A percentile compares a stretch with the other conserved stretches of the same genome.
phyloP scores from a whole-genome alignment of 2,113 vertebrate species.

The Egretta garzetta region DNA sequence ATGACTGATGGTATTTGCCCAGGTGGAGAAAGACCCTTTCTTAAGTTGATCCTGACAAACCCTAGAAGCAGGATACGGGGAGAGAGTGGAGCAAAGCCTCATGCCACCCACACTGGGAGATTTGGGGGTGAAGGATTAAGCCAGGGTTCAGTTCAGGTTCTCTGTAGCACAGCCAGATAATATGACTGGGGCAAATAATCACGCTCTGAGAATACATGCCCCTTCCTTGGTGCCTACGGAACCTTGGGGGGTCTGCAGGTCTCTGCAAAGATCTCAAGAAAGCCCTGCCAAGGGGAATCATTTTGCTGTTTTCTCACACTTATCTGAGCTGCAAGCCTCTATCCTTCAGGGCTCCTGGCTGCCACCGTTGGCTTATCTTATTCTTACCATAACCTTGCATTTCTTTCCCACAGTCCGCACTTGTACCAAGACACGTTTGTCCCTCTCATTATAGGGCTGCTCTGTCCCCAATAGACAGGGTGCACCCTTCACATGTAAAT shows the following conservation, averaged over 20 bases:
- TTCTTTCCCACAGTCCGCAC: not conserved
- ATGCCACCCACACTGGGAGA: not conserved
- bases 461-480: not conserved
- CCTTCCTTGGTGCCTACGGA: not conserved
- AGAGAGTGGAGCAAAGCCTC: not conserved
- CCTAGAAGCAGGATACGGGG: not conserved
- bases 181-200: not conserved
- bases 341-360: not conserved
- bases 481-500: not conserved
- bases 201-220: fast-evolving
- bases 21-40: not conserved
- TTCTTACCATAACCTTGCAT: not conserved
- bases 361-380: not conserved
- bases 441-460: not conserved
- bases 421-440: fast-evolving
- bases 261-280: not conserved
- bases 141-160: not conserved
- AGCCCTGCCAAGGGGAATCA: not conserved
- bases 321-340: not conserved
- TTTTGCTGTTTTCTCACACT: not conserved
- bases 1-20: fast-evolving
- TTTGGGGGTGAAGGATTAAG: not conserved
- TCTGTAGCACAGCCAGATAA: not conserved
- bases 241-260: not conserved
- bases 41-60: not conserved